Conservation (phyloP, 2,113 vertebrate genomes). For the Atrichornis clamosus region DNA sequence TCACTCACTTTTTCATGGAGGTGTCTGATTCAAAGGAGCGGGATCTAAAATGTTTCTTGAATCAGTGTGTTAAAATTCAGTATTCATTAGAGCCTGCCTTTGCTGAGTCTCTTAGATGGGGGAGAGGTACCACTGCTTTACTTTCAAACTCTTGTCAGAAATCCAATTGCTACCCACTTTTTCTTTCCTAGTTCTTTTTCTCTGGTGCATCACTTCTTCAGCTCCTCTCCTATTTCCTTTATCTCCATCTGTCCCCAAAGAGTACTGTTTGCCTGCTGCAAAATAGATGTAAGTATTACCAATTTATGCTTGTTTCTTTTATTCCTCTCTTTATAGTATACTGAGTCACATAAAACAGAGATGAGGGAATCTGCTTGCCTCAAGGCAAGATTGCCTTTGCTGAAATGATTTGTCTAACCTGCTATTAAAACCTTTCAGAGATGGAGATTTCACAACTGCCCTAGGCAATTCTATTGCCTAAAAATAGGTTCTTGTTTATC, state of each 20-base stretch:
- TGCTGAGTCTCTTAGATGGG: background rate
- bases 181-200: background rate
- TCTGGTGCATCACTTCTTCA: background rate
- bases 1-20: background rate
- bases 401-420: constrained; percentile 22
- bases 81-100: background rate
- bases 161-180: background rate
- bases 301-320: background rate
- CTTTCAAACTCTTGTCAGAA: background rate
- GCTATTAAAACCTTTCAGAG: background rate
- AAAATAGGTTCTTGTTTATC: constrained; percentile 38
- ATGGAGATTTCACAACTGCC: constrained; percentile 2
- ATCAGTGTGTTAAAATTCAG: background rate
- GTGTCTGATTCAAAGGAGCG: background rate
- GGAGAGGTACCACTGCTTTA: background rate
- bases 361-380: background rate
- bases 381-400: background rate
- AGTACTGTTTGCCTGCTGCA: background rate
- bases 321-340: background rate
- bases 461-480: constrained; percentile 1
- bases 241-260: background rate
- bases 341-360: background rate
- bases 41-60: background rate
- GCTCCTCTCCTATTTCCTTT: background rate
- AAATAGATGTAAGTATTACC: background rate